Conservation (phyloP, 2,888 invertebrate genomes). For the Cremastobaeus sp. region DNA sequence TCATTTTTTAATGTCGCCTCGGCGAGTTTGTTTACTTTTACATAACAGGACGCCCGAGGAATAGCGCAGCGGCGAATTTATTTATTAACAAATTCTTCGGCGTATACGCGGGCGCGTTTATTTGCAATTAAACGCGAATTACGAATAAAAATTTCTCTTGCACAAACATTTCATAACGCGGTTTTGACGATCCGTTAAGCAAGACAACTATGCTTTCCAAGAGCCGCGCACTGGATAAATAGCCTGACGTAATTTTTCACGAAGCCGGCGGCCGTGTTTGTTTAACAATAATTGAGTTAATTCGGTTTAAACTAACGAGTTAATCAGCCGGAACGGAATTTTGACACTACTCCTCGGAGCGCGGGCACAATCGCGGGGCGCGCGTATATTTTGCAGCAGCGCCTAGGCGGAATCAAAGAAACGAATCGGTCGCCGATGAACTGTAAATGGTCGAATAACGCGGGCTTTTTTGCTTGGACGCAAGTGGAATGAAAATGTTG, state of each 20-base stretch:
- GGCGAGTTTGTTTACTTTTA: no score
- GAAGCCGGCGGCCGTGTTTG: constrained; percentile 23
- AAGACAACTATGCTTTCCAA: constrained; percentile 39
- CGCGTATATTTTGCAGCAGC: not conserved
- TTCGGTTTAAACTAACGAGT: constrained; percentile 28
- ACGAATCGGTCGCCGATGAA: not conserved
- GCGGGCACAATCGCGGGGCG: no score
- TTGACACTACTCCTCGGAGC: not conserved
- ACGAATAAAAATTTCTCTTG: constrained; percentile 15
- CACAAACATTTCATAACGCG: constrained; percentile 29
- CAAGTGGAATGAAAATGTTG: constrained; percentile 32
- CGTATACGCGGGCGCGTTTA: no score
- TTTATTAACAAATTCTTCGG: no score
- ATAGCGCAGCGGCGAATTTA: no score
- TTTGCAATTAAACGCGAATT: constrained; percentile 12
- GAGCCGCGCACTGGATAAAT: constrained; percentile 19
- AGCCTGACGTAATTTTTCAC: constrained; percentile 24
- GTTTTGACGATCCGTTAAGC: constrained; percentile 21
- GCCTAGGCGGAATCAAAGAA: not conserved
- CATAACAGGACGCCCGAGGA: no score
- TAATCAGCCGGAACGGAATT: constrained; percentile 17
- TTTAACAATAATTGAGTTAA: constrained; percentile 34
- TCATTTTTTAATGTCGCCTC: no score
- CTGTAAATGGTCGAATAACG: not conserved
- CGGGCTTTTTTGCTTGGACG: not conserved